Evolutionary conservation across 2,797 vertebrate species (phyloP).

Genomic region (Chloroceryle amazona): DNA sequence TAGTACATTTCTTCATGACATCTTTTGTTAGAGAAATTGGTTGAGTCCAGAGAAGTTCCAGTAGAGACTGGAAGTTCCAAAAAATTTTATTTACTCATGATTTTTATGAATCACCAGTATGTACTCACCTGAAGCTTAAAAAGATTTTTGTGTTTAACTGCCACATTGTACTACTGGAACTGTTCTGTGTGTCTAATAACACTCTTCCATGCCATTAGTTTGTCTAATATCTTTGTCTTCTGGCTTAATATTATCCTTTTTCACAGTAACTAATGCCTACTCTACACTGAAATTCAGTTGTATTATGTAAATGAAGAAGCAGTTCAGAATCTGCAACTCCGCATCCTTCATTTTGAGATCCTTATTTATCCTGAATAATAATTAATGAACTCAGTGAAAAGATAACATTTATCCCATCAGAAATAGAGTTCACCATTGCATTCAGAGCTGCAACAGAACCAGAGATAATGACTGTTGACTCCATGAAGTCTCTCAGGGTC

Average conservation of each 20-base stretch:
- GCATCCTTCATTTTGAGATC: background rate
- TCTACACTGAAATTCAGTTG: background rate
- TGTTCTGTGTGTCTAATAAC: background rate
- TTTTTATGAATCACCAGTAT: background rate
- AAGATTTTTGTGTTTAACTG: background rate
- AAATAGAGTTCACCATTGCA: background rate
- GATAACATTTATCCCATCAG: background rate
- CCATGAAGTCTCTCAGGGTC: background rate
- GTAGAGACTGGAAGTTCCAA: background rate
- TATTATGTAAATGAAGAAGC: background rate
- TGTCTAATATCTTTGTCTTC: background rate
- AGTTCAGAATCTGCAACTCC: background rate
- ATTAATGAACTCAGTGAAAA: background rate
- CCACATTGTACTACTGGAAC: background rate
- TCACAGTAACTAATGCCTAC: background rate
- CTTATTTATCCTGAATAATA: background rate
- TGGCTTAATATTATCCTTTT: background rate
- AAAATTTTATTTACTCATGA: background rate
- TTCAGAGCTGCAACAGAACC: background rate
- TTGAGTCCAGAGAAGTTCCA: background rate
- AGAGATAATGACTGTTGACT: background rate
- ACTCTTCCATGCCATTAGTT: fast-evolving
- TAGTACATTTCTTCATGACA: background rate
- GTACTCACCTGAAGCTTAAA: background rate
- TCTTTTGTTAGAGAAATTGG: background rate